phyloP scores from a whole-genome alignment of 2,888 invertebrate species.

The Sipha maydis region DNA sequence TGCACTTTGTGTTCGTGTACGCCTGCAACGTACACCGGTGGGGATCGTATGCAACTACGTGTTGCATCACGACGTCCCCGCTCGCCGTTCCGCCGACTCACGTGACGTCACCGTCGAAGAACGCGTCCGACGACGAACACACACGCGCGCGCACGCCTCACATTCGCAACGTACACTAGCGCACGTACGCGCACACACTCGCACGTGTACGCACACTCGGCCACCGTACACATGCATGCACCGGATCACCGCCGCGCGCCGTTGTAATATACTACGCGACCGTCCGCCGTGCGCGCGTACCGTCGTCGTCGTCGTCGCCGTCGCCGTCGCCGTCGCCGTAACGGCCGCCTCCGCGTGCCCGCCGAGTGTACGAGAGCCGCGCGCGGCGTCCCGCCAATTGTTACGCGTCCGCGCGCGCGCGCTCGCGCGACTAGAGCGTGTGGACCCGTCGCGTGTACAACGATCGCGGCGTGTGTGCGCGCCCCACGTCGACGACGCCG shows the following conservation, averaged over 20 bases:
- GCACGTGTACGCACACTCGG: background rate
- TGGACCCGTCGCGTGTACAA: no score
- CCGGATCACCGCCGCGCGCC: conserved; percentile 51
- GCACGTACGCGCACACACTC: background rate
- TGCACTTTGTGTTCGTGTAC: background rate
- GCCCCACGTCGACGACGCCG: background rate
- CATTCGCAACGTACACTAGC: background rate
- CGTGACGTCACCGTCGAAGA: conserved; percentile 62
- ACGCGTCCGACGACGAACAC: conserved; percentile 47
- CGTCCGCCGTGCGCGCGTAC: conserved; percentile 59
- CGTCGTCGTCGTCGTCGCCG: conserved; percentile 38
- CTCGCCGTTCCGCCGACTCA: conserved; percentile 11
- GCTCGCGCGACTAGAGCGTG: background rate
- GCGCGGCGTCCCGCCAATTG: conserved; percentile 28
- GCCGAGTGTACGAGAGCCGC: background rate
- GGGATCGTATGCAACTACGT: conserved; percentile 63
- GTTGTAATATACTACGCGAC: conserved; percentile 60
- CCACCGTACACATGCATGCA: conserved; percentile 16
- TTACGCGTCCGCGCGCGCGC: conserved; percentile 8
- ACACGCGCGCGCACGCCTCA: background rate
- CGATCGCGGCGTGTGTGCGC: background rate
- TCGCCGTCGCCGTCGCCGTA: conserved; percentile 8
- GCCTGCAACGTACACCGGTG: conserved; percentile 28
- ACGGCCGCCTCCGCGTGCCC: background rate
- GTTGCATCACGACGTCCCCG: conserved; percentile 62